phyloP scores from a whole-genome alignment of 2,888 invertebrate species.

The Eupithecia dodoneata region DNA sequence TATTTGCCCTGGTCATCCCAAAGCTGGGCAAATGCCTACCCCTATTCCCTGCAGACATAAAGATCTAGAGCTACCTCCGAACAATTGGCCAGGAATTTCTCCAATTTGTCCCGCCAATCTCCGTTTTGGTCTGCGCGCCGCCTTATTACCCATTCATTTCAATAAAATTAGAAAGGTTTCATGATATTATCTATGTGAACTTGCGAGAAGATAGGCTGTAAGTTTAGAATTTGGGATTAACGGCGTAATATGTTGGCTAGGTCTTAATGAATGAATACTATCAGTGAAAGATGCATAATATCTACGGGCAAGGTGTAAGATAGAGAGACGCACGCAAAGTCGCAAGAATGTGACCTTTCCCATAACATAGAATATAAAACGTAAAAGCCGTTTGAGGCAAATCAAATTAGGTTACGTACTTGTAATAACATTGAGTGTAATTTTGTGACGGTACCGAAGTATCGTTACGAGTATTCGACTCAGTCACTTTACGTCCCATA shows the following conservation, averaged over 20 bases:
- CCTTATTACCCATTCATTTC: neutral
- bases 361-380: conserved; percentile 23
- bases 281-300: neutral
- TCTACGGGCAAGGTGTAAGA: neutral
- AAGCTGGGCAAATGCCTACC: too few species aligned
- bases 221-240: neutral
- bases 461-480: neutral
- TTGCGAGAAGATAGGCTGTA: neutral
- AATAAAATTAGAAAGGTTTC: neutral
- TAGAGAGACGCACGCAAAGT: conserved; percentile 24
- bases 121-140: neutral
- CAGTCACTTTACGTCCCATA: conserved; percentile 4
- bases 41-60: neutral
- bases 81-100: neutral
- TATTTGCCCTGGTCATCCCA: too few species aligned
- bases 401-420: conserved; percentile 32
- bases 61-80: neutral
- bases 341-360: conserved; percentile 22
- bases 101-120: neutral
- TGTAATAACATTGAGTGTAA: conserved; percentile 20
- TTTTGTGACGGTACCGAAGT: conserved; percentile 5
- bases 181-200: neutral
- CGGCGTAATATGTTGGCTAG: neutral
- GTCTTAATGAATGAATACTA: neutral
- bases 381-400: conserved; percentile 29